Conservation (phyloP, 2,888 invertebrate species). For the Agrotis ipsilon region DNA sequence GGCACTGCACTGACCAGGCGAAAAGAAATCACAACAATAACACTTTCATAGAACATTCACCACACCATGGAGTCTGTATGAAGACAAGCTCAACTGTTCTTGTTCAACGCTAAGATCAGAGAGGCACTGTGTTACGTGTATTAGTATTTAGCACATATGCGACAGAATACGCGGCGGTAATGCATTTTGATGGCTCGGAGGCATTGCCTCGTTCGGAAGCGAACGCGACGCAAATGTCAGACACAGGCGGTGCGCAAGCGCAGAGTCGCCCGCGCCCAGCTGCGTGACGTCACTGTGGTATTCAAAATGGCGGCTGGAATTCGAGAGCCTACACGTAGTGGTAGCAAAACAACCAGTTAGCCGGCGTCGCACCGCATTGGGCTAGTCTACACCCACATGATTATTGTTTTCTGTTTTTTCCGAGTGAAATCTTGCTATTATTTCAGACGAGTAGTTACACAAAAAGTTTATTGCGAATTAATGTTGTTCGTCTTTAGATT, state of each 20-base stretch:
- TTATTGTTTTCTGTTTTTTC: slow-evolving; percentile 53
- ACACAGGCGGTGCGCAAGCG: slow-evolving; percentile 81
- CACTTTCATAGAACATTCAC: slow-evolving; percentile 84
- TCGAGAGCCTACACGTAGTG: slow-evolving; percentile 87
- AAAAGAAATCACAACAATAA: slow-evolving; percentile 88
- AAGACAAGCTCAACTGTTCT: slow-evolving; percentile 86
- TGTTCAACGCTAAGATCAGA: slow-evolving; percentile 84
- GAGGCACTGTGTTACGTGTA: slow-evolving; percentile 80
- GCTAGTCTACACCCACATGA: slow-evolving; percentile 46
- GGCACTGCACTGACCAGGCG: slow-evolving; percentile 83
- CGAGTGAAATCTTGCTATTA: slow-evolving; percentile 30
- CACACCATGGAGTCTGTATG: slow-evolving; percentile 75
- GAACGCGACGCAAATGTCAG: slow-evolving; percentile 86
- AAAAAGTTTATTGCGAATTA: slow-evolving; percentile 13
- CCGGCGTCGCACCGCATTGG: slow-evolving; percentile 32
- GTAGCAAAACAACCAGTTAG: slow-evolving; percentile 70
- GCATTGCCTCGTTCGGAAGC: slow-evolving; percentile 87
- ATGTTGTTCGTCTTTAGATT: neutral
- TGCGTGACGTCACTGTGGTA: slow-evolving; percentile 89
- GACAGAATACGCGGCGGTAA: slow-evolving; percentile 83
- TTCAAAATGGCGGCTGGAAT: slow-evolving; percentile 91
- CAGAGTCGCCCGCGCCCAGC: slow-evolving; percentile 86
- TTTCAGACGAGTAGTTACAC: slow-evolving; percentile 2
- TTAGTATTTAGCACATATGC: slow-evolving; percentile 82
- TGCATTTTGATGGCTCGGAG: slow-evolving; percentile 85